These are phyloP conservation scores for Galaxea fascicularis DNA, from an alignment of 92 coral and sea anemone genomes.

Conservation along the genomic window DNA sequence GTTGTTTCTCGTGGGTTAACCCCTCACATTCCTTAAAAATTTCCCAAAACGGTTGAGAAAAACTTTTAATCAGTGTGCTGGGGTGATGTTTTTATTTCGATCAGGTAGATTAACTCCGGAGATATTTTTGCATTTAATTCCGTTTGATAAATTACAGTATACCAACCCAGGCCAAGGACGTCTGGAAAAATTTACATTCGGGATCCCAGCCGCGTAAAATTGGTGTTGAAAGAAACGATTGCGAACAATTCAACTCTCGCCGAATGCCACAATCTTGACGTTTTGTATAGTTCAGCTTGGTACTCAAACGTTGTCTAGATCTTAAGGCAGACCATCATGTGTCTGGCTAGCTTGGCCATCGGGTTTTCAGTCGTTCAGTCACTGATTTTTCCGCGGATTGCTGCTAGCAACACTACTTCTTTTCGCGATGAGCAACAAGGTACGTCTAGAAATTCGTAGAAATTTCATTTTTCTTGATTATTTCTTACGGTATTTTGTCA, in stretches of 20 bases:
- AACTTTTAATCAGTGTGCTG: not conserved
- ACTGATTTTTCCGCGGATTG: constrained; percentile 1
- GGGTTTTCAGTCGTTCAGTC: not conserved
- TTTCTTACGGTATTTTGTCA: not conserved
- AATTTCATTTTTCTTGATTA: not conserved
- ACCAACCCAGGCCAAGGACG: not conserved
- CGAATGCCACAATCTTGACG: not conserved
- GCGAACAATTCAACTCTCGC: not conserved
- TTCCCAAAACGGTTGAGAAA: constrained; percentile 11
- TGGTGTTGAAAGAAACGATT: constrained; percentile 34
- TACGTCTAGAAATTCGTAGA: not conserved
- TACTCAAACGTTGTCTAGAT: not conserved
- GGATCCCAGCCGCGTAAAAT: not conserved
- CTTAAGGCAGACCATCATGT: not conserved
- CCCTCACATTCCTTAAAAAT: constrained; percentile 6
- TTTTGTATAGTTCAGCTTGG: not conserved
- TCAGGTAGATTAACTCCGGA: too few species aligned
- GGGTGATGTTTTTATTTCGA: not conserved
- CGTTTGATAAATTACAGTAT: too few species aligned
- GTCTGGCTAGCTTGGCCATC: not conserved
- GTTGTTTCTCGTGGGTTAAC: constrained; percentile 21
- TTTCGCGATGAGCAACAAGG: constrained; percentile 57
- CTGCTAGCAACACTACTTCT: not conserved
- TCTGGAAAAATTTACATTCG: constrained; percentile 2
- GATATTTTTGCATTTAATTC: not conserved